Evolutionary conservation across 2,113 vertebrate species (phyloP), one percentile per base, ranked within the genome.

Genomic region (Pundamilia nyererei): DNA sequence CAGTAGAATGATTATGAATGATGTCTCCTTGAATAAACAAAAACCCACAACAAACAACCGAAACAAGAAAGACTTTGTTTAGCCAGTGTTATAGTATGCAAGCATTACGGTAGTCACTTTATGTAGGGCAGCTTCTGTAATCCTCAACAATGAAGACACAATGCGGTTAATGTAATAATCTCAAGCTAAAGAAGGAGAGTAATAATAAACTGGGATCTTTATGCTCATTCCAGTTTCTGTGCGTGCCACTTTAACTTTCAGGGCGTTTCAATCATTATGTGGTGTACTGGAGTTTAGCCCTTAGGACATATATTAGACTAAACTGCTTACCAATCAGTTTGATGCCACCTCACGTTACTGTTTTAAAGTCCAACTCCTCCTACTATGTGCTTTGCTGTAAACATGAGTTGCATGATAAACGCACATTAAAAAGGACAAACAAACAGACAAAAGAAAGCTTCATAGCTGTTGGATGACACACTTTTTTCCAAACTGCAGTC

Each of bases 221-320:
- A n/a, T 33, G 29, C 72, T 77, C 45, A 15, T 13, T 45, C 83
- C 70, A 17, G 82, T 72, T 72, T 86, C 75, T 79, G 65, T 54
- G 29, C 26, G 80, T 6, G 54, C 79, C 58, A n/a, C 58, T 79
- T 79, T 55, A n/a, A 83, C 80, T 49, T 65, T 83, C 21, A 33
- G 80, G 54, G 53, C 15, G 65, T 75, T 90, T 79, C 53, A 9
- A 53, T 87, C 88, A 24, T 51, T 51, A 77, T 62, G 7, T 38
- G 62, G 81, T 81, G 68, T 80, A 40, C 70, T 88, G 53, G 79
- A 89, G 89, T 70, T 93, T 90, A 95, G 92, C 94, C 94, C 94
- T 94, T 95, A 81, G 31, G 85, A 83, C 53, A 84, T 40, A 83
- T 35, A 81, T 85, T 38, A 38, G 79, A 31, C 26, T 49, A 77